Evolutionary conservation across 1,140 invertebrate genomes (phyloP), one percentile per base, ranked within the genome.

Genomic region (Choristoneura fumiferana): DNA sequence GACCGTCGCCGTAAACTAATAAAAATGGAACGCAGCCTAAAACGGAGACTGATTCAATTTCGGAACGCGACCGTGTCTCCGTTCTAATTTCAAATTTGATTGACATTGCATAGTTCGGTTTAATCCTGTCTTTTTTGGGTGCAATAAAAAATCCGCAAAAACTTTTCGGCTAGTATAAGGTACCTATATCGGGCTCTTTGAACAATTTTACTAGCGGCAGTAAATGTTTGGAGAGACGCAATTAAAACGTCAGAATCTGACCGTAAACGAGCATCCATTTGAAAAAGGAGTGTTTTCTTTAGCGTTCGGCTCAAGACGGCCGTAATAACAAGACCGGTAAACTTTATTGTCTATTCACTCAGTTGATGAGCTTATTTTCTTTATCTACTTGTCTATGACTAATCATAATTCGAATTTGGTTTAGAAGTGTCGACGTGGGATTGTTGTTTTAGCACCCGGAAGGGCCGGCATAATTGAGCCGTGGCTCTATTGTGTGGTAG

Each of bases 161-260:
- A 74, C 37, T 63, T 71, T 72, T 75, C 65, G 65, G 60, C 65
- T 60, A 71, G 67, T 53, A 68, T 69, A 66, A 77, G 14, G 10
- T 35, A 55, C 1, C 3, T 10, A 18, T 73, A 79, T 76, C 80
- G 80, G 76, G 53, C 54, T 70, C 78, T 80, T 81, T 80, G 75
- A 83, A 80, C 67, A 71, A 63, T 79, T 82, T 84, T 82, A 86
- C 79, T 77, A 73, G 71, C 54, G 57, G 73, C 67, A 67, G 74
- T 86, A 81, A 87, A 87, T 66, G 76, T 83, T 38, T 74, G 58
- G 66, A 65, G 73, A 78, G 74, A 75, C 69, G 83, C 66, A 73
- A 79, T 88, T 85, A 86, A 86, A 81, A 78, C 60, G 82, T 88
- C 85, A 79, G 71, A 80, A 81, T 76, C 67, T 77, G 75, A 81